These are phyloP conservation scores for Calliopsis andreniformis DNA, from an alignment of 1,140 invertebrate species.

Conservation along the genomic window DNA sequence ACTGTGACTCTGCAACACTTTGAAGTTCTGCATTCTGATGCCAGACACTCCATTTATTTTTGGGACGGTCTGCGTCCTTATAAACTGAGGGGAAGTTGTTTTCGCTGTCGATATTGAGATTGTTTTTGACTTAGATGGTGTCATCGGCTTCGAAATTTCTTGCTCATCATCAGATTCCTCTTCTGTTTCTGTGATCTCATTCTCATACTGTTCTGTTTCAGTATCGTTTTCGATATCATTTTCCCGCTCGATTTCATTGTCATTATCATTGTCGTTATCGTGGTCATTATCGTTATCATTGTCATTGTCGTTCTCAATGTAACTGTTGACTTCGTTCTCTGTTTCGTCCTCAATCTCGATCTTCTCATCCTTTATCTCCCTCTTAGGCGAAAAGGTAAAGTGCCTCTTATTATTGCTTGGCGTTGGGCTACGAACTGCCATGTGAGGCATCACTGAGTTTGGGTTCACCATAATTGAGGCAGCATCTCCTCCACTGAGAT, in stretches of 20 bases:
- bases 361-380: slow-evolving; percentile 45
- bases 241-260: slow-evolving; percentile 55
- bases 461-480: slow-evolving; percentile 90
- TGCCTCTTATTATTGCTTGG: slow-evolving; percentile 66
- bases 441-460: slow-evolving; percentile 86
- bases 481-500: slow-evolving; percentile 87
- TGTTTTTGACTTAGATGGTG: slow-evolving; percentile 66
- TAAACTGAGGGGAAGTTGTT: slow-evolving; percentile 71
- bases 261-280: slow-evolving; percentile 34
- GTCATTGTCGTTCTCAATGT: slow-evolving; percentile 55
- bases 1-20: slow-evolving; percentile 67
- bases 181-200: slow-evolving; percentile 72
- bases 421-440: slow-evolving; percentile 82
- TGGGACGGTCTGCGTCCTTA: slow-evolving; percentile 59
- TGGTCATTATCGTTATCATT: slow-evolving; percentile 44
- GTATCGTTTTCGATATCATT: slow-evolving; percentile 66
- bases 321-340: slow-evolving; percentile 32
- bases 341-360: slow-evolving; percentile 33
- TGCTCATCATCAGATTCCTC: slow-evolving; percentile 72
- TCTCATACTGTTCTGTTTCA: slow-evolving; percentile 69
- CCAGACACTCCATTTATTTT: slow-evolving; percentile 77
- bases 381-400: slow-evolving; percentile 67
- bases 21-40: slow-evolving; percentile 80
- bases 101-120: slow-evolving; percentile 68
- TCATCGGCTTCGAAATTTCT: slow-evolving; percentile 35